These are phyloP conservation scores for Eriosoma lanigerum DNA, from an alignment of 1,140 invertebrate genomes.

Conservation along the genomic window DNA sequence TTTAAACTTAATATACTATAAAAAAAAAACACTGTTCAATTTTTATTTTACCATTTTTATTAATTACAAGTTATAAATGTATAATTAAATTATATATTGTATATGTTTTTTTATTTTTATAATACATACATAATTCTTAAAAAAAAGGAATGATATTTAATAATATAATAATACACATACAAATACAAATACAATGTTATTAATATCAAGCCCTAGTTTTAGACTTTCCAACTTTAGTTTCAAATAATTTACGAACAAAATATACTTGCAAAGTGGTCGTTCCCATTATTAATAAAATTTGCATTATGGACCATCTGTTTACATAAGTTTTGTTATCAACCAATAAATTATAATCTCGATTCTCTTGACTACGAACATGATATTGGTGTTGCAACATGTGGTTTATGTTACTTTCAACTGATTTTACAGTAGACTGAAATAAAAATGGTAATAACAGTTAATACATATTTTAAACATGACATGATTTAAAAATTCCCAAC, in stretches of 20 bases:
- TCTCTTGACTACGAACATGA: slow-evolving; percentile 73
- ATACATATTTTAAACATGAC: not conserved
- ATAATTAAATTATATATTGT: not conserved
- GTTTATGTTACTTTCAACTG: slow-evolving; percentile 81
- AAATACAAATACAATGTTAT: slow-evolving; percentile 8
- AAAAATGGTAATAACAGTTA: slow-evolving; percentile 27
- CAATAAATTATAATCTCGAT: slow-evolving; percentile 78
- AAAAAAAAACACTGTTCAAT: not conserved
- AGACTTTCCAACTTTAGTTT: slow-evolving; percentile 65
- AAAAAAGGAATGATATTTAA: slow-evolving; percentile 6
- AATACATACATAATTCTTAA: not conserved
- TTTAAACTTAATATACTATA: too few relatives aligned
- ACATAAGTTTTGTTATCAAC: slow-evolving; percentile 83
- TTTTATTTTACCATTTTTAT: slow-evolving; percentile 24
- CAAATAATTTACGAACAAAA: slow-evolving; percentile 86
- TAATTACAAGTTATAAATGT: slow-evolving; percentile 10
- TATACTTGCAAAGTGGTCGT: slow-evolving; percentile 80
- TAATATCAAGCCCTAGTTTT: slow-evolving; percentile 59
- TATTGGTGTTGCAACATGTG: slow-evolving; percentile 82
- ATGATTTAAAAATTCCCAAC: not conserved
- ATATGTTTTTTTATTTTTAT: not conserved
- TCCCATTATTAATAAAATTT: slow-evolving; percentile 78
- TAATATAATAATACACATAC: not conserved
- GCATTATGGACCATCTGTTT: slow-evolving; percentile 80
- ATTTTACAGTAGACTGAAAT: slow-evolving; percentile 70